Evolutionary conservation across 2,113 vertebrate genomes (phyloP), one percentile per base, ranked within the genome.

Genomic region (Etheostoma cragini): DNA sequence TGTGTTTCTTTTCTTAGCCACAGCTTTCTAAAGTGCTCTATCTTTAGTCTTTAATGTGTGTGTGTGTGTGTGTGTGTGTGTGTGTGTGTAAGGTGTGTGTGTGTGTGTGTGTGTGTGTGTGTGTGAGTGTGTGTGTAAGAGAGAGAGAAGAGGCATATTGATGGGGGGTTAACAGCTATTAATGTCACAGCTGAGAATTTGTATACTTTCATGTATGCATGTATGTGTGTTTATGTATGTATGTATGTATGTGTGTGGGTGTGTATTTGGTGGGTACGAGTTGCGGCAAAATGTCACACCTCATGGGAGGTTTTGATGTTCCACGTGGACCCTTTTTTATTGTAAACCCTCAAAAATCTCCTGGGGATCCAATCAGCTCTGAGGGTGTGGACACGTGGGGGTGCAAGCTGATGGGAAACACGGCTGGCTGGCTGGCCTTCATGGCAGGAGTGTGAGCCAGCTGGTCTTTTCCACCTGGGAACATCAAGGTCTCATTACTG

Each of bases 101-200:
- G 26, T 26, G 26, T 75, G 62, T 65, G 67, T 65, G 66, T 57
- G 21, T 74, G 21, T 71, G 35, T 3, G 45, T 64, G 26, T 26
- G 26, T 75, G 62, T 65, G 67, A 62, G 66, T 57, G 21, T 74
- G 21, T 71, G 35, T 3, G 45, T 8, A 14, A 3, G 4, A 30
- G 24, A 38, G 22, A n/a, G 5, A 11, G 21, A 81, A 80, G 54
- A 47, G 30, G 72, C 76, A 12, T 64, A 86, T 87, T 91, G 83
- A 81, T 87, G 78, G 76, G 82, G 78, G 76, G 82, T 85, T 86
- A 87, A 83, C 81, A 54, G 72, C 89, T 91, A 86, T 90, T 91
- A 87, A 92, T 88, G 82, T 84, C 82, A 75, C 87, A 83, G 87
- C 89, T 89, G 72, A 74, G 61, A 78, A 77, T 86, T 75, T 87